Conservation (phyloP, 2,113 vertebrate genomes). For the Penelope pileata region DNA sequence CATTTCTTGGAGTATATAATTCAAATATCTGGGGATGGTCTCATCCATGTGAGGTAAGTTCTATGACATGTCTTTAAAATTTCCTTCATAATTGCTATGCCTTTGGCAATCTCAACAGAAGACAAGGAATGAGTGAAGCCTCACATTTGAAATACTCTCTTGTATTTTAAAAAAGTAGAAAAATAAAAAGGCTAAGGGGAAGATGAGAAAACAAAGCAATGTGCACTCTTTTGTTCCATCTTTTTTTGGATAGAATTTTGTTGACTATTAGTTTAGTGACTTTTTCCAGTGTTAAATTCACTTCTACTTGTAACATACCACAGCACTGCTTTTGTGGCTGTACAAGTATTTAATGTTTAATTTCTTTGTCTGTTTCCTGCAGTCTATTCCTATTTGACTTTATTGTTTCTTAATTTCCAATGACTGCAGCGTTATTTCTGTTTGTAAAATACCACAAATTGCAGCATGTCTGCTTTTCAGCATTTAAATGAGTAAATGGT, state of each 20-base stretch:
- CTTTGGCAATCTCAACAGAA: not conserved
- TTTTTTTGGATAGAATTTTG: not conserved
- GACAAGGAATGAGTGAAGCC: not conserved
- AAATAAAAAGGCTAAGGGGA: not conserved
- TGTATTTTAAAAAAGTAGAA: not conserved
- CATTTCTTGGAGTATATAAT: not conserved
- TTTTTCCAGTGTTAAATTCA: not conserved
- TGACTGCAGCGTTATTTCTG: not conserved
- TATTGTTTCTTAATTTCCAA: constrained; percentile 1
- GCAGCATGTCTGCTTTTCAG: not conserved
- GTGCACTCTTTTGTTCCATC: not conserved
- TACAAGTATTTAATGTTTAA: not conserved
- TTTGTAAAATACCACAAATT: constrained; percentile 25
- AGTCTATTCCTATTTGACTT: not conserved
- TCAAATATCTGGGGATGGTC: not conserved
- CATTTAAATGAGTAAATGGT: not conserved
- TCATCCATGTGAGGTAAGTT: not conserved
- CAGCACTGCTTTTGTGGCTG: not conserved
- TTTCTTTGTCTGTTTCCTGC: not conserved
- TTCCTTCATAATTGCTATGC: not conserved
- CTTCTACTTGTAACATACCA: not conserved
- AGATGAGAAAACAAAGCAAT: not conserved
- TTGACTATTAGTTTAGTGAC: not conserved
- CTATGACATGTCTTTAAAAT: not conserved
- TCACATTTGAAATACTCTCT: not conserved